Evolutionary conservation across 2,797 vertebrate species (phyloP).

Genomic region (Halcyon chelicuti): DNA sequence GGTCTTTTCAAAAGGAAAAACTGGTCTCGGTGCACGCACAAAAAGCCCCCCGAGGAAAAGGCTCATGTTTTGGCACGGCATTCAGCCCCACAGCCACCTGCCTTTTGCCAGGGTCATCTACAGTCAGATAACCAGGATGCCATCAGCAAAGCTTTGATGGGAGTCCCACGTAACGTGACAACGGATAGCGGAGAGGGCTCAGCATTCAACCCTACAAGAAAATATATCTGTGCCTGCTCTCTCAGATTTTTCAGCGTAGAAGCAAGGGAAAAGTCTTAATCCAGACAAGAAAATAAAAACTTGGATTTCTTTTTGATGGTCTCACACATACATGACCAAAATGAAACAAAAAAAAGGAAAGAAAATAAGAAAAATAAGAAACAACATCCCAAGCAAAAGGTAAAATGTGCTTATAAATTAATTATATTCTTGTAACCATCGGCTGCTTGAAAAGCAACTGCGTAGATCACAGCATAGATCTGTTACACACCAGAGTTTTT

Average conservation of each 20-base stretch:
- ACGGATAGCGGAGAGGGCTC: rapidly evolving
- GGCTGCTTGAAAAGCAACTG: background rate
- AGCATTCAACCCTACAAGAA: background rate
- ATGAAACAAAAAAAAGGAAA: background rate
- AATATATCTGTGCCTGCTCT: background rate
- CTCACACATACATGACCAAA: background rate
- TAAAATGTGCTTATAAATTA: background rate
- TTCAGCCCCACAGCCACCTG: background rate
- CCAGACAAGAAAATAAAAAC: background rate
- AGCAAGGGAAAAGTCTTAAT: background rate
- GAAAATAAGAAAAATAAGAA: background rate
- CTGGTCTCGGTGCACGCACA: rapidly evolving
- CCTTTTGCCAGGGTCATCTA: background rate
- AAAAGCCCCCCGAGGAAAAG: background rate
- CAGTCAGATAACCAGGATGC: background rate
- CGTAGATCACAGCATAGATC: background rate
- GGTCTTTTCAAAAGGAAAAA: background rate
- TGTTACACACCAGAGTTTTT: background rate
- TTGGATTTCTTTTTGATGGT: background rate
- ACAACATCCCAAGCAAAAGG: background rate
- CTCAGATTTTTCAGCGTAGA: background rate
- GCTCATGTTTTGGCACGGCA: background rate
- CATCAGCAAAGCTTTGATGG: background rate
- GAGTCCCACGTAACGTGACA: background rate
- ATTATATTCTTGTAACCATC: background rate